Base-by-base conservation (phyloP, 2,888 invertebrate species). In the Drosophila nigricruria region DNA sequence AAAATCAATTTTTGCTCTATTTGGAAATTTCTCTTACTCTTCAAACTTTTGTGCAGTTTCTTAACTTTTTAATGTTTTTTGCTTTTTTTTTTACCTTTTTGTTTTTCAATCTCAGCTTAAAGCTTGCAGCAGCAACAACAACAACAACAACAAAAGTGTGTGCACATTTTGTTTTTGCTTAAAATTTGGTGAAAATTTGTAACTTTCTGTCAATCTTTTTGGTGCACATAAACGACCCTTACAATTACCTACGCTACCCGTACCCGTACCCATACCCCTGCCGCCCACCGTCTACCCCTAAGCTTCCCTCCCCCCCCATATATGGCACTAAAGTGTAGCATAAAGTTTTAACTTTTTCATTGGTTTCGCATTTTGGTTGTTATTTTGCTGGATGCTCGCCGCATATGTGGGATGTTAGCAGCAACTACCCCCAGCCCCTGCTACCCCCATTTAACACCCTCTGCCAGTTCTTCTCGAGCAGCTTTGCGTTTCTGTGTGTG, bases 291-390 rank as follows among this genome's bases (percentile, higher is more conserved):
- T 16, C 43, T 12, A 0, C 16, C 14, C 18, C 23, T n/a, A n/a
- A n/a, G n/a, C n/a, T n/a, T n/a, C 9, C 18, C 42, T 9, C 18
- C 12, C 52, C 38, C 10, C 27, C 30, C 5, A 0, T 20, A 12
- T 8, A 20, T 10, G 54, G 54, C 34, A 43, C 60, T 54, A 77
- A 77, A 81, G 58, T 74, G 45, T 65, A 73, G 56, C 43, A 68
- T 78, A 81, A 79, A 79, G 66, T 83, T 80, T 71, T 70, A 76
- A 80, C 80, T 80, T 77, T 66, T 68, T 64, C 74, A 79, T 79
- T 74, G 77, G 74, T 82, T 81, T 70, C 54, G 64, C 64, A 60
- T 70, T 77, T 67, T 59, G 69, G 65, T 74, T 79, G 73, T 68
- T 79, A 64, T 81, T 77, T 68, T 67, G 38, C 47, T 43, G 32